These are phyloP conservation scores for Sinopyrophorus schimmeli DNA, from an alignment of 2,888 invertebrate species.

Conservation along the genomic window DNA sequence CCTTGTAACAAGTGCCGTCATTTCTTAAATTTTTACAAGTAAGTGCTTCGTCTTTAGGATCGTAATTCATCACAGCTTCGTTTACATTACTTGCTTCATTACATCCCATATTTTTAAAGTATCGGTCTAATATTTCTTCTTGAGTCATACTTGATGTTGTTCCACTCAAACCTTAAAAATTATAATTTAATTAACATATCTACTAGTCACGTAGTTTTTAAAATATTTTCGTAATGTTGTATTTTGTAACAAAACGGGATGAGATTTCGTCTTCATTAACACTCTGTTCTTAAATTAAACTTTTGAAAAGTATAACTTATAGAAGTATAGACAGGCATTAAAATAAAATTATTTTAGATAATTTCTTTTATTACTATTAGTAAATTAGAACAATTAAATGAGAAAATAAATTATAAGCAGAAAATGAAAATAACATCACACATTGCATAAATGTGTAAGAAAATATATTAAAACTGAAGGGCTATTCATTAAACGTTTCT, in stretches of 20 bases:
- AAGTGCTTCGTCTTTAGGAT: constrained; percentile 24
- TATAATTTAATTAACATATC: no score
- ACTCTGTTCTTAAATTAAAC: background rate
- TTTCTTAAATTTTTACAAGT: constrained; percentile 14
- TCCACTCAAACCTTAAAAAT: constrained; percentile 17
- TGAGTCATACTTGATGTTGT: constrained; percentile 9
- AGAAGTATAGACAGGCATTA: background rate
- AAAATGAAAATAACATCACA: no score
- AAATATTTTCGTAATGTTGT: no score
- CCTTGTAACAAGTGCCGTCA: constrained; percentile 25
- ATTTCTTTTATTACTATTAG: background rate
- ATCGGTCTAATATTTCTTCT: constrained; percentile 19
- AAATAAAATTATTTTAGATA: background rate
- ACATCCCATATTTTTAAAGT: constrained; percentile 4
- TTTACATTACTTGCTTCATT: constrained; percentile 15
- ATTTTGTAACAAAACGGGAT: no score
- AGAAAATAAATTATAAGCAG: no score
- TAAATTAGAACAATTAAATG: no score
- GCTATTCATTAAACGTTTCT: no score
- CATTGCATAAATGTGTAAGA: no score
- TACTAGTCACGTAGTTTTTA: no score
- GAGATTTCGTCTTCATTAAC: no score
- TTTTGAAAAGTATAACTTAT: background rate
- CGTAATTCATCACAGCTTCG: constrained; percentile 24
- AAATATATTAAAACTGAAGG: no score